Evolutionary conservation across 1,140 invertebrate genomes (phyloP).

Genomic region (Chionoecetes opilio): DNA sequence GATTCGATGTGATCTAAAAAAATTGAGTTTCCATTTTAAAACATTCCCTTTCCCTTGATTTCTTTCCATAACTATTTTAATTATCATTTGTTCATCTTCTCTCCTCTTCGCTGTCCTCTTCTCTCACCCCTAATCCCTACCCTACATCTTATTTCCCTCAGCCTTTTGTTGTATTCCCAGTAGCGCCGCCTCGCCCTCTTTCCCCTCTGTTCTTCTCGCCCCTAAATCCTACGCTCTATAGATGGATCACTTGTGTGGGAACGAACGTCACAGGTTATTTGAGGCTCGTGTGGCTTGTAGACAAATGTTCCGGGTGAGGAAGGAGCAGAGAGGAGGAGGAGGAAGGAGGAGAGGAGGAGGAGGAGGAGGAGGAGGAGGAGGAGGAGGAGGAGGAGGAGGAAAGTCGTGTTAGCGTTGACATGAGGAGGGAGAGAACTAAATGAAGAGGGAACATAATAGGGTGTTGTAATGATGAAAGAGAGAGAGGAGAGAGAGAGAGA

Average conservation of each 20-base stretch:
- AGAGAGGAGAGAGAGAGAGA: not conserved
- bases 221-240: not conserved
- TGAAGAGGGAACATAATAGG: too few species aligned
- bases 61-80: too few species aligned
- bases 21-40: too few species aligned
- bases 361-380: not conserved
- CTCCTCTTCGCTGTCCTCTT: too few species aligned
- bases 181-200: not conserved
- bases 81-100: too few species aligned
- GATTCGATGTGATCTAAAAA: too few species aligned
- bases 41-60: too few species aligned
- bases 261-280: not conserved
- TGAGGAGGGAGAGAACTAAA: too few species aligned
- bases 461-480: too few species aligned
- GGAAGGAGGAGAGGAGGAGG: not conserved
- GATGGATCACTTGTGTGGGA: not conserved
- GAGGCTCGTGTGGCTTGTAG: slow-evolving; percentile 14
- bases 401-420: too few species aligned
- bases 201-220: not conserved
- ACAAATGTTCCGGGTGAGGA: not conserved
- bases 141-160: not conserved
- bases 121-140: not conserved
- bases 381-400: too few species aligned
- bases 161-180: not conserved
- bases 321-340: not conserved